Conservation (phyloP, 2,797 vertebrate genomes). For the Peromyscus attwateri region DNA sequence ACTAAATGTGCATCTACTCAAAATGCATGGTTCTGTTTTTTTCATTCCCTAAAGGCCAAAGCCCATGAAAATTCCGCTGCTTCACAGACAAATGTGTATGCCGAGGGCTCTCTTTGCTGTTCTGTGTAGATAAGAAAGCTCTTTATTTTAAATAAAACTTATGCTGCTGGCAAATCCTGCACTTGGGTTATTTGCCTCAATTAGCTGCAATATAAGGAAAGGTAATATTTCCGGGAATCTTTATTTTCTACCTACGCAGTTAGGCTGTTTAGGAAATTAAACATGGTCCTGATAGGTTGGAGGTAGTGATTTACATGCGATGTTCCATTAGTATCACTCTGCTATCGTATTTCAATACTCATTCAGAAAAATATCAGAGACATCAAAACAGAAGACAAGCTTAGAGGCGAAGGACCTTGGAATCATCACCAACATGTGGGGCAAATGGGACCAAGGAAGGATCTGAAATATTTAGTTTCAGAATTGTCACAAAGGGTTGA, state of each 20-base stretch:
- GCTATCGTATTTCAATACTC: neutral
- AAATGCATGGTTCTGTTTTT: slow-evolving; percentile 56
- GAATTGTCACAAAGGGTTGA: neutral
- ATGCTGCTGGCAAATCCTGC: slow-evolving; percentile 60
- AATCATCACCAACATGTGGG: neutral
- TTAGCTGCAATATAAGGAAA: slow-evolving; percentile 62
- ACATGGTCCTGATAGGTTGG: neutral
- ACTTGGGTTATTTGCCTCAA: slow-evolving; percentile 74
- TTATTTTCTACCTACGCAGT: slow-evolving; percentile 17
- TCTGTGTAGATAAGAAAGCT: slow-evolving; percentile 72
- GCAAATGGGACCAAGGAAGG: neutral
- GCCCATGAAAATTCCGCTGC: slow-evolving; percentile 18
- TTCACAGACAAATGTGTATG: slow-evolving; percentile 73
- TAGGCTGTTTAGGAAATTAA: slow-evolving; percentile 26
- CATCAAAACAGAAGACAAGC: neutral
- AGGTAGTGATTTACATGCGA: neutral
- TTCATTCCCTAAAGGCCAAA: slow-evolving; percentile 53
- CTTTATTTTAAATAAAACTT: slow-evolving; percentile 77
- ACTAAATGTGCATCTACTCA: slow-evolving; percentile 46
- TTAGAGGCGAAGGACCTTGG: neutral
- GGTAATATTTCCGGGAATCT: slow-evolving; percentile 38
- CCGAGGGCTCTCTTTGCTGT: slow-evolving; percentile 66
- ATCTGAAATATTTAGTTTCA: neutral
- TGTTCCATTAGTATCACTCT: neutral
- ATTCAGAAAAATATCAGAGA: slow-evolving; percentile 38